A percentile compares a stretch with the other conserved stretches of the same genome.
Evolutionary conservation across 2,113 vertebrate species (phyloP).

Genomic region (Syngnathus typhle): DNA sequence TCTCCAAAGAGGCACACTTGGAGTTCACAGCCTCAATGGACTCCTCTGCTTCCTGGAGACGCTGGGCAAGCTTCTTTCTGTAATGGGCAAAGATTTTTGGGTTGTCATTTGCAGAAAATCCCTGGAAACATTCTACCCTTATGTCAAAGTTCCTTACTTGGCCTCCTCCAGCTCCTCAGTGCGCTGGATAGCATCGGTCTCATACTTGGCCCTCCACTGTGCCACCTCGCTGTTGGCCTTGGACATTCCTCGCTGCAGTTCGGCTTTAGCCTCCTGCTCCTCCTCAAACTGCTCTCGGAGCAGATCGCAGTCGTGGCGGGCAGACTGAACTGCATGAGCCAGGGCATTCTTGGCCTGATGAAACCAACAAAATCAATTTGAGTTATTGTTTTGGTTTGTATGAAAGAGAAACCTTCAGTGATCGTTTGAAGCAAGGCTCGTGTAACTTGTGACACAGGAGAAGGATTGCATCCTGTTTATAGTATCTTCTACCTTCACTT

Average conservation of each 20-base stretch:
- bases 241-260: constrained; percentile 78
- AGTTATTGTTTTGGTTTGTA: not conserved
- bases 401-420: not conserved
- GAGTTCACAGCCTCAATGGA: constrained; percentile 67
- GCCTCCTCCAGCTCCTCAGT: constrained; percentile 81
- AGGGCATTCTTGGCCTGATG: constrained; percentile 82
- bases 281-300: constrained; percentile 80
- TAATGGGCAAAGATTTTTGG: fast-evolving
- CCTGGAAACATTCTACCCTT: no score
- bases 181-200: constrained; percentile 80
- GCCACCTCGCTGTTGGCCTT: constrained; percentile 83
- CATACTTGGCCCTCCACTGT: constrained; percentile 82
- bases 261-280: constrained; percentile 77
- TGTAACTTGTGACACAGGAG: not conserved
- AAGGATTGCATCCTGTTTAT: not conserved
- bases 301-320: constrained; percentile 79
- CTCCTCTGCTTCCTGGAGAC: constrained; percentile 68
- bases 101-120: not conserved
- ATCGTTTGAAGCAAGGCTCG: no score
- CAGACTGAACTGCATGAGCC: constrained; percentile 74
- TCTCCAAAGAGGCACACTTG: constrained; percentile 68
- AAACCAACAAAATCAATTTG: not conserved
- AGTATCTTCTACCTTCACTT: constrained; percentile 59
- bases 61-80: constrained; percentile 71
- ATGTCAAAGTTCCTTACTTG: constrained; percentile 60